These are phyloP conservation scores for Fregata magnificens DNA, from an alignment of 2,113 vertebrate genomes.

Conservation along the genomic window DNA sequence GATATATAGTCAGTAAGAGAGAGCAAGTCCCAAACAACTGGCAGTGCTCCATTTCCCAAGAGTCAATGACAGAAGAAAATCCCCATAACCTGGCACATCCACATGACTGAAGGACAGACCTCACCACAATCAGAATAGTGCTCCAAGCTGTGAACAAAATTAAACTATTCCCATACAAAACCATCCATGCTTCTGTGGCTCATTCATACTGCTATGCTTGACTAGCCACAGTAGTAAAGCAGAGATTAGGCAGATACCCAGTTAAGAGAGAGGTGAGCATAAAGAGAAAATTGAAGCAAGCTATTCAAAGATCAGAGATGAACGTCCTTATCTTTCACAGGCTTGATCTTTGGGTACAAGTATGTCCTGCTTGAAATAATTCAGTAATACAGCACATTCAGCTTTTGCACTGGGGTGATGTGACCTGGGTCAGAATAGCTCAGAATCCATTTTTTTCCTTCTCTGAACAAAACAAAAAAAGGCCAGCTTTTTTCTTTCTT, in stretches of 20 bases:
- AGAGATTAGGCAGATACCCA: not conserved
- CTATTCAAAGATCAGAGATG: not conserved
- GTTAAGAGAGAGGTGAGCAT: not conserved
- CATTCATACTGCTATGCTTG: not conserved
- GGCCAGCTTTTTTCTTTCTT: not conserved
- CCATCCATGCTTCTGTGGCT: not conserved
- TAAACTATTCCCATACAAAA: not conserved
- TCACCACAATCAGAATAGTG: not conserved
- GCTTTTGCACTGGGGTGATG: not conserved
- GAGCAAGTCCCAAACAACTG: not conserved
- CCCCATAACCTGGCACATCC: not conserved
- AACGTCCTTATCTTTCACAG: not conserved
- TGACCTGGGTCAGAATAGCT: not conserved
- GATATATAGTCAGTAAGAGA: not conserved
- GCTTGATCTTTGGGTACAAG: not conserved
- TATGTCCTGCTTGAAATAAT: not conserved
- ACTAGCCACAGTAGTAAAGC: not conserved
- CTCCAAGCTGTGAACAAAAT: not conserved
- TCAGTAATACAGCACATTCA: not conserved
- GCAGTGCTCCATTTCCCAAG: not conserved
- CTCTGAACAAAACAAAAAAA: not conserved
- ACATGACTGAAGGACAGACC: not conserved
- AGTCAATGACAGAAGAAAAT: not conserved
- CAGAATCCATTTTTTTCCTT: not conserved
- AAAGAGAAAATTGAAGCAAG: not conserved